Conservation (phyloP, 2,113 vertebrate genomes). For the Sterna hirundo region DNA sequence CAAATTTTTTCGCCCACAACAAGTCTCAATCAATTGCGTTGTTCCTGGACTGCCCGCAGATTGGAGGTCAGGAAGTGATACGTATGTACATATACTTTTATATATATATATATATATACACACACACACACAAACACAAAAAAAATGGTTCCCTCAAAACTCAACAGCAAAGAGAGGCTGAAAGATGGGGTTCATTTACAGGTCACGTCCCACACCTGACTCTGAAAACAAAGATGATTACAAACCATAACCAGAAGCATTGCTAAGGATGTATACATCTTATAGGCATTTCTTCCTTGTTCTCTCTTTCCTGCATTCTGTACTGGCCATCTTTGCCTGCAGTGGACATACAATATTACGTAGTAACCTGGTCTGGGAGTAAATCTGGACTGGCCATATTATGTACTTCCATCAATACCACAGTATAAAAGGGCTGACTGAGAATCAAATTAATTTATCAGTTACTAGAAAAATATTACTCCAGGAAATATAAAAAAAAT, state of each 20-base stretch:
- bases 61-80: neutral
- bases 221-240: neutral
- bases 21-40: neutral
- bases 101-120: accelerated
- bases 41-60: neutral
- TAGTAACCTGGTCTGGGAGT: neutral
- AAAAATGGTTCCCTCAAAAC: neutral
- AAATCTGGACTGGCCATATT: neutral
- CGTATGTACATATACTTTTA: too few species aligned
- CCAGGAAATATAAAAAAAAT: neutral
- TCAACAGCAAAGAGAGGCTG: neutral
- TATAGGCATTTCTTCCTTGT: neutral
- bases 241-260: neutral
- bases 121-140: neutral
- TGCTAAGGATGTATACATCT: neutral
- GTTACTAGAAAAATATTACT: neutral
- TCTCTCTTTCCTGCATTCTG: neutral
- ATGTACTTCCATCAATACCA: neutral
- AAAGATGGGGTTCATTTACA: neutral
- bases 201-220: neutral
- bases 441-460: neutral
- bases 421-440: neutral
- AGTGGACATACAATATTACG: neutral
- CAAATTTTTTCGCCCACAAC: neutral
- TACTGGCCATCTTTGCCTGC: neutral